Conservation (phyloP, 1,140 invertebrate genomes). For the Drosophila watanabei region DNA sequence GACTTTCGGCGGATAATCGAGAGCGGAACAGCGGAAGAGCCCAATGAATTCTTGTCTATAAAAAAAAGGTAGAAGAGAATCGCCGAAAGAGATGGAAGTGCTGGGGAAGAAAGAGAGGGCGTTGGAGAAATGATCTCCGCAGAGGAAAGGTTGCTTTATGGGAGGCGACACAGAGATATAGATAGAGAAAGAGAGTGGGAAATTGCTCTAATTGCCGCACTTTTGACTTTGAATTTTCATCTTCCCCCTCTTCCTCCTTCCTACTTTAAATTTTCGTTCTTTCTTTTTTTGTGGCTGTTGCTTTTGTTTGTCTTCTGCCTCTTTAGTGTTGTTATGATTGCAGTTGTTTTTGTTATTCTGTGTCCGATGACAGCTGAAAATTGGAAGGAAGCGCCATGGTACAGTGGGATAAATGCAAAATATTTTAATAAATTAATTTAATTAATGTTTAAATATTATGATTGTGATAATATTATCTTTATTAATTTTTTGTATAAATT, state of each 20-base stretch:
- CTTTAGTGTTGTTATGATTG: slow-evolving; percentile 80
- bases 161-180: neutral
- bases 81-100: slow-evolving; percentile 5
- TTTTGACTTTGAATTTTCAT: slow-evolving; percentile 53
- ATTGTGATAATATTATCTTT: too few relatives aligned
- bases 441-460: too few relatives aligned
- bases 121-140: slow-evolving; percentile 17
- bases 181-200: slow-evolving; percentile 24
- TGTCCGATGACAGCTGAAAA: slow-evolving; percentile 72
- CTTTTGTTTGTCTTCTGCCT: slow-evolving; percentile 78
- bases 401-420: slow-evolving; percentile 35
- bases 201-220: slow-evolving; percentile 70
- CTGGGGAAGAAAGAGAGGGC: neutral
- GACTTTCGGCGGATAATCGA: slow-evolving; percentile 32
- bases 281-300: slow-evolving; percentile 33
- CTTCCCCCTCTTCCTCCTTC: slow-evolving; percentile 3
- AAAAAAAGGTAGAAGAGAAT: neutral
- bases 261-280: slow-evolving; percentile 4
- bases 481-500: too few relatives aligned
- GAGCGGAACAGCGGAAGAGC: slow-evolving; percentile 38
- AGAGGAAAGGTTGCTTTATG: slow-evolving; percentile 7
- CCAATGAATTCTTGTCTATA: slow-evolving; percentile 14
- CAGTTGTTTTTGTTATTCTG: slow-evolving; percentile 63
- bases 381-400: slow-evolving; percentile 57
- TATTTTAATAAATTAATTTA: neutral